A percentile compares a stretch with the other conserved stretches of the same genome.
These are phyloP conservation scores for Timema cristinae DNA, from an alignment of 2,888 invertebrate genomes.

Conservation along the genomic window DNA sequence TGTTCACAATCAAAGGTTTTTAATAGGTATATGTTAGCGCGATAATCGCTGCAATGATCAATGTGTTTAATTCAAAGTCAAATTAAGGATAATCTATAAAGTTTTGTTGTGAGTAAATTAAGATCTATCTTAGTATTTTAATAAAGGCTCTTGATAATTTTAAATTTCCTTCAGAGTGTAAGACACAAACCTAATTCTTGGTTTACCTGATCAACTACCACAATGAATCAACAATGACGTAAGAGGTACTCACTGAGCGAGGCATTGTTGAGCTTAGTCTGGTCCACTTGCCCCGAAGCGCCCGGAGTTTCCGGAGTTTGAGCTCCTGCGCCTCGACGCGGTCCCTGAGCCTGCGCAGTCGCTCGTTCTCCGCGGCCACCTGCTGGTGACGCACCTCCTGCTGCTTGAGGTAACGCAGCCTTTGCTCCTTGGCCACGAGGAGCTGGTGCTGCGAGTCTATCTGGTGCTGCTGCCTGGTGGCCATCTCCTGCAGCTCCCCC, in stretches of 20 bases:
- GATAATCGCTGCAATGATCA: too few species aligned
- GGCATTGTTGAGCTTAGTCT: conserved; percentile 86
- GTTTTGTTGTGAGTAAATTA: too few species aligned
- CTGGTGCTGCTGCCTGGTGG: conserved; percentile 95
- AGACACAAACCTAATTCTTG: background rate
- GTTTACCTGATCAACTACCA: background rate
- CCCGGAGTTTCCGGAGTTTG: conserved; percentile 85
- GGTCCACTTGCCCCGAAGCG: conserved; percentile 88
- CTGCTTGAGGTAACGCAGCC: conserved; percentile 89
- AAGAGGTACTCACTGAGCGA: conserved; percentile 72
- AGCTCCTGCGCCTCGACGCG: conserved; percentile 93
- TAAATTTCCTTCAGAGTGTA: background rate
- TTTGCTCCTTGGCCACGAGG: conserved; percentile 88
- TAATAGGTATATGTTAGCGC: too few species aligned
- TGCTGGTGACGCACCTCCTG: conserved; percentile 75
- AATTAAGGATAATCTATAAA: too few species aligned
- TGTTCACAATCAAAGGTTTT: too few species aligned
- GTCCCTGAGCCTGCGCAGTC: conserved; percentile 80
- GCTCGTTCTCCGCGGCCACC: conserved; percentile 75
- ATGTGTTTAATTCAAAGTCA: too few species aligned
- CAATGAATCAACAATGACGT: background rate
- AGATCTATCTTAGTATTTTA: too few species aligned
- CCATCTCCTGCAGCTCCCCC: conserved; percentile 97
- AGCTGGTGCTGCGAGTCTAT: conserved; percentile 92
- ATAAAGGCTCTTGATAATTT: background rate